Percentiles rank a stretch among this genome's conserved stretches.
phyloP scores from a whole-genome alignment of 2,888 invertebrate species.

The Napeogenes inachia region DNA sequence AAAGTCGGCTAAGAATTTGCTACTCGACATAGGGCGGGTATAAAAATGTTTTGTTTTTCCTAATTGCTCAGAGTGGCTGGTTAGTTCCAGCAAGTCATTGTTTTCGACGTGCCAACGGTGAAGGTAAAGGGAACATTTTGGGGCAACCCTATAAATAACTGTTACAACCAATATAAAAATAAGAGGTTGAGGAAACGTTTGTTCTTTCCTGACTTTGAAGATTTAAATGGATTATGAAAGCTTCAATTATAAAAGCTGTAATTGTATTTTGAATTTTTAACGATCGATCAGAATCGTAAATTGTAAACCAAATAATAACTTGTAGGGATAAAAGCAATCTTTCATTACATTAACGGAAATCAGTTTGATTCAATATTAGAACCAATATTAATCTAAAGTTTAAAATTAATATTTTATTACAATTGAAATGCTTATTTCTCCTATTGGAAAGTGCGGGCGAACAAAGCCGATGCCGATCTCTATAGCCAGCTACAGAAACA shows the following conservation, averaged over 20 bases:
- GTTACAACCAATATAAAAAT: constrained; percentile 41
- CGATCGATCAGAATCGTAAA: neutral
- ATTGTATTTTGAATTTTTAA: neutral
- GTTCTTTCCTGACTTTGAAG: constrained; percentile 6
- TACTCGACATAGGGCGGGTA: constrained; percentile 41
- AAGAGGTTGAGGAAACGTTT: neutral
- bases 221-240: constrained; percentile 4
- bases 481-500: constrained; percentile 56
- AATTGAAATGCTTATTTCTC: constrained; percentile 55
- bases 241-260: constrained; percentile 1
- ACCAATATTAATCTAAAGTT: constrained; percentile 36
- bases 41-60: constrained; percentile 76
- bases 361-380: constrained; percentile 13
- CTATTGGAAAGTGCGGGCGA: constrained; percentile 50
- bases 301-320: constrained; percentile 10
- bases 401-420: constrained; percentile 51
- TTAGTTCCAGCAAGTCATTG: constrained; percentile 72
- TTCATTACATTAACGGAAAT: constrained; percentile 28
- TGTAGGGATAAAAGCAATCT: constrained; percentile 14
- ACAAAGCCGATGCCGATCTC: constrained; percentile 54
- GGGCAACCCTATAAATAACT: constrained; percentile 57
- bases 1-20: constrained; percentile 28
- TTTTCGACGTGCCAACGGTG: constrained; percentile 58
- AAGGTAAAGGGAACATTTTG: constrained; percentile 67
- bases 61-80: constrained; percentile 74